Conservation (phyloP, 2,797 vertebrate species). For the Tolypeutes matacus region DNA sequence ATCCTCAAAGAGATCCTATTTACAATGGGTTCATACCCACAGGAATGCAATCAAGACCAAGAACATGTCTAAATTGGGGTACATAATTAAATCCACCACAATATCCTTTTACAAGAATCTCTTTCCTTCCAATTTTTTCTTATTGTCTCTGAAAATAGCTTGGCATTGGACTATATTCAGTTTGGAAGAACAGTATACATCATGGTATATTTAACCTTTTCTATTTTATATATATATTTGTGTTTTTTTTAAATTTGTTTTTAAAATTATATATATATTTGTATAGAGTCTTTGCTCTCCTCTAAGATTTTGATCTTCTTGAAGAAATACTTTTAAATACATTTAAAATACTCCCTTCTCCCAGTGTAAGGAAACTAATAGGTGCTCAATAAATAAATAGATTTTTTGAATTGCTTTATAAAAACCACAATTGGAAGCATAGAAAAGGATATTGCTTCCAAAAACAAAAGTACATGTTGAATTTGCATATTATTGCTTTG, state of each 20-base stretch:
- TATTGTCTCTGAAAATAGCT: slow-evolving; percentile 20
- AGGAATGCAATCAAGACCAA: too few relatives aligned
- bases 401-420: slow-evolving; percentile 21
- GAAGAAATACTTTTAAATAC: not conserved
- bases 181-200: not conserved
- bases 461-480: not conserved
- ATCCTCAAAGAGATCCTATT: too few relatives aligned
- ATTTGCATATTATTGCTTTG: slow-evolving; percentile 31
- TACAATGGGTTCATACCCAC: too few relatives aligned
- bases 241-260: too few relatives aligned
- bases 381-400: not conserved
- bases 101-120: not conserved
- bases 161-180: not conserved
- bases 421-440: slow-evolving; percentile 29
- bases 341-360: not conserved
- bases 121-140: not conserved
- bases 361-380: not conserved
- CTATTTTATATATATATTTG: not conserved
- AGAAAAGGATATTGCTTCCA: slow-evolving; percentile 1
- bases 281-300: not conserved
- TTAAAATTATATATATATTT: not conserved
- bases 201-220: not conserved
- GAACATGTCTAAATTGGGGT: too few relatives aligned
- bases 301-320: not conserved
- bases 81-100: too few relatives aligned